A percentile compares a stretch with the other conserved stretches of the same genome.
These are phyloP conservation scores for Phalanger gymnotis DNA, from an alignment of 2,797 vertebrate species.

Conservation along the genomic window DNA sequence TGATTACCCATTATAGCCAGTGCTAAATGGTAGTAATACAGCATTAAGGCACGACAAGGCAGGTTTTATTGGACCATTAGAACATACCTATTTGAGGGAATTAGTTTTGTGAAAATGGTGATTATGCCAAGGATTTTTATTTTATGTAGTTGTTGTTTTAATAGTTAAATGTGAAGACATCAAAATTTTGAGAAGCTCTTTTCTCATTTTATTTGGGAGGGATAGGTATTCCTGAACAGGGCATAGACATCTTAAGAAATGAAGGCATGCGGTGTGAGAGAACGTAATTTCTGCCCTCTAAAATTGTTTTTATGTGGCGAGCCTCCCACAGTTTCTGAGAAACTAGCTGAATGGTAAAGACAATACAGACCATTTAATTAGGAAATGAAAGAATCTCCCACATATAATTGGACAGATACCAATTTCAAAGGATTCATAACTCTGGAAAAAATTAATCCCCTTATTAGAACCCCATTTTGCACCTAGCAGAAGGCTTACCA, in stretches of 20 bases:
- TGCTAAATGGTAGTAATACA: conserved; percentile 51
- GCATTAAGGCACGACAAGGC: conserved; percentile 77
- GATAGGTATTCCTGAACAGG: background rate
- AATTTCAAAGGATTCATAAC: conserved; percentile 74
- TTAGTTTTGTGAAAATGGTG: conserved; percentile 75
- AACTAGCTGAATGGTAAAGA: conserved; percentile 61
- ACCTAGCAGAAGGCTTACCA: conserved; percentile 53
- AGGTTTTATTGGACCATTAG: conserved; percentile 78
- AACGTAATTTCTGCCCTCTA: conserved; percentile 52
- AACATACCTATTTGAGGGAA: conserved; percentile 73
- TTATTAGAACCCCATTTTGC: conserved; percentile 66
- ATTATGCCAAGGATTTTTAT: conserved; percentile 73
- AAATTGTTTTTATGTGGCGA: conserved; percentile 62
- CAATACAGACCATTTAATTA: conserved; percentile 59
- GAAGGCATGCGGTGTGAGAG: conserved; percentile 41
- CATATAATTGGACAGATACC: conserved; percentile 67
- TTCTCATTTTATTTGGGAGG: conserved; percentile 46
- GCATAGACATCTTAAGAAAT: conserved; percentile 22
- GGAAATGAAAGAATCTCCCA: conserved; percentile 51
- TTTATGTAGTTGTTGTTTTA: conserved; percentile 68
- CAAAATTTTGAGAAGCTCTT: conserved; percentile 48
- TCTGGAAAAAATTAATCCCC: conserved; percentile 60
- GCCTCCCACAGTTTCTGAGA: conserved; percentile 73
- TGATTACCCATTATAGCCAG: conserved; percentile 70
- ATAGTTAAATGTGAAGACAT: conserved; percentile 60